Percentiles rank a stretch among this genome's conserved stretches.
Conservation (phyloP, 1,140 invertebrate genomes). For the Schlechtendalia chinensis region DNA sequence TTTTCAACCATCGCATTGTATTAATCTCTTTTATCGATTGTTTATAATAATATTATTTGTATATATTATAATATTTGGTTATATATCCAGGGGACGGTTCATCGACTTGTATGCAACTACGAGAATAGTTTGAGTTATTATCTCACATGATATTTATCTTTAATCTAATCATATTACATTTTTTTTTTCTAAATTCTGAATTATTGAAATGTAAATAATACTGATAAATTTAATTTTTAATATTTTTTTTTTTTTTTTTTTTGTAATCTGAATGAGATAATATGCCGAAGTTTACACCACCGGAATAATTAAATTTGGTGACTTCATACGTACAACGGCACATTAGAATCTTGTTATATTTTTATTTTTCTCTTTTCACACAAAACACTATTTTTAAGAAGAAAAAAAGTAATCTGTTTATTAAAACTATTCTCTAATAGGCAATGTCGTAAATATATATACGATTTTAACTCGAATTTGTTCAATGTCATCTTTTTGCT, state of each 20-base stretch:
- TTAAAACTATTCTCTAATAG: slow-evolving; percentile 30
- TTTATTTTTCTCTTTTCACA: slow-evolving; percentile 18
- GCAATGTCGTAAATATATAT: slow-evolving; percentile 22
- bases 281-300: slow-evolving; percentile 21
- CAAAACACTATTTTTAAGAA: background rate
- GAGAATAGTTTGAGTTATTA: slow-evolving; percentile 39
- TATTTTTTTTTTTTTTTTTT: too few species aligned
- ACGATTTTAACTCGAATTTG: slow-evolving; percentile 44
- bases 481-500: slow-evolving; percentile 46
- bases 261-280: background rate
- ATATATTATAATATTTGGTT: slow-evolving; percentile 38
- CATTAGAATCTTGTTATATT: slow-evolving; percentile 29
- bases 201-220: slow-evolving; percentile 24
- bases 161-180: slow-evolving; percentile 16
- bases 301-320: slow-evolving; percentile 12
- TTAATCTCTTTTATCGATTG: slow-evolving; percentile 37
- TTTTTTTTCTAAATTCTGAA: background rate
- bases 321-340: slow-evolving; percentile 27
- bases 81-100: slow-evolving; percentile 30
- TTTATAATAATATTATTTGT: slow-evolving; percentile 38
- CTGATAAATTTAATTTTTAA: background rate
- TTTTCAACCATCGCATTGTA: slow-evolving; percentile 43
- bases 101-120: slow-evolving; percentile 28
- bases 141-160: slow-evolving; percentile 22
- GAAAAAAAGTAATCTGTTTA: background rate